Evolutionary conservation across 2,113 vertebrate species (phyloP), one percentile per base, ranked within the genome.

Genomic region (Microtus oregoni): DNA sequence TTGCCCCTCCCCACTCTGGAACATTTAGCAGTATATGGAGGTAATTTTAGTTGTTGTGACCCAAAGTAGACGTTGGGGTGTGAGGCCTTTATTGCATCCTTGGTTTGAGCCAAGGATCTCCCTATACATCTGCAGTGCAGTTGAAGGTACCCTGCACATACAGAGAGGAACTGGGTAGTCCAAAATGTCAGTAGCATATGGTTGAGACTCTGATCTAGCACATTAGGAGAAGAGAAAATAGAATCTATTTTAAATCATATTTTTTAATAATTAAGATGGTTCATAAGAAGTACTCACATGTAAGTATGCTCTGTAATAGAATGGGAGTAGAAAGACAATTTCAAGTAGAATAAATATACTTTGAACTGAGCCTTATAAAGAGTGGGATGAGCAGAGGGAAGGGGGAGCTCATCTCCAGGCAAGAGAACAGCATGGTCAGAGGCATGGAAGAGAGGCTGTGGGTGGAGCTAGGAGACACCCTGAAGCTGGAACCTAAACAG

Each of bases 51-150:
- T 90, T 77, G 2, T 61, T 10, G 0, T 58, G 41, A 58, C 15
- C 73, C 0, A 13, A 55, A 26, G 30, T 81, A 2, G 11, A 44
- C 6, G 10, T 5, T 22, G 82, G 22, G 35, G 41, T 79, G 1
- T 47, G 7, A 81, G 19, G 47, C 44, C 83, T 41, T 72, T 0
- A 32, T 32, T 41, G 61, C 41, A 22, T 70, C 15, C 20, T 7
- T 44, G 32, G 10, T 70, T 32, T 70, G 75, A 67, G 70, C n/a
- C 44, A 13, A 1, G 47, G 75, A 22, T 28, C 52, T 55, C 17
- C 30, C 75, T n/a, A 0, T 19, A 7, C 4, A 3, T 88, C 76
- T 38, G 0, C 4, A 24, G 0, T 7, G 19, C 77, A 2, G 26
- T 26, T 75, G 32, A 89, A 41, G 6, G 11, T 14, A 7, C 24